Evolutionary conservation across 2,797 vertebrate species (phyloP).

Genomic region (Macropodus opercularis): DNA sequence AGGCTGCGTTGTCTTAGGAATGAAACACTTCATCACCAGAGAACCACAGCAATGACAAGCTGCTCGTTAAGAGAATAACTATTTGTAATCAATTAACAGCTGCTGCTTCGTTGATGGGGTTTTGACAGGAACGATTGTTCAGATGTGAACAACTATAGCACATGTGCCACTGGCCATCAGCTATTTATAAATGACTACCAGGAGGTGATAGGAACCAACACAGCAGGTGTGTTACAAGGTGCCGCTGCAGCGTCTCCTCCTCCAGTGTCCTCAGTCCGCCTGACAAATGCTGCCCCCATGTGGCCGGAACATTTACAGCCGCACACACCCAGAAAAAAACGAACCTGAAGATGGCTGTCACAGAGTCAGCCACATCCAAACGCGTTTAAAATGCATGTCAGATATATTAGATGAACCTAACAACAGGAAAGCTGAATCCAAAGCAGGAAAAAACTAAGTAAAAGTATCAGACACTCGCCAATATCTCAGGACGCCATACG

Average conservation of each 20-base stretch:
- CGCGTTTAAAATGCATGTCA: too few relatives aligned
- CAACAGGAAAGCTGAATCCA: too few relatives aligned
- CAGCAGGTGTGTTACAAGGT: constrained; percentile 58
- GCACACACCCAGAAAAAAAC: not conserved
- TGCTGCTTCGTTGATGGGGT: constrained; percentile 24
- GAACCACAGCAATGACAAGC: constrained; percentile 45
- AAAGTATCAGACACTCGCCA: too few relatives aligned
- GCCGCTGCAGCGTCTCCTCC: constrained; percentile 19
- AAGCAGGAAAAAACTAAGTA: too few relatives aligned
- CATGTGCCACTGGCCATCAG: constrained; percentile 11
- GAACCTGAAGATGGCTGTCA: too few relatives aligned
- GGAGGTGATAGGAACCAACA: constrained; percentile 31
- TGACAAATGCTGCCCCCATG: constrained; percentile 66
- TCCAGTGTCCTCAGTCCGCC: not conserved
- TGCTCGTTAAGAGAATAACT: constrained; percentile 51
- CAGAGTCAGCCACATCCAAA: too few relatives aligned
- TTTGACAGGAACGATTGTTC: constrained; percentile 34
- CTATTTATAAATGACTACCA: not conserved
- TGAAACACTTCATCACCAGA: constrained; percentile 32
- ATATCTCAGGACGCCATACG: too few relatives aligned
- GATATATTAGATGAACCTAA: too few relatives aligned
- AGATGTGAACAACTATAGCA: too few relatives aligned
- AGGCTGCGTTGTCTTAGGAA: constrained; percentile 23
- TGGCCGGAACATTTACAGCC: constrained; percentile 36
- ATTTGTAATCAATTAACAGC: constrained; percentile 65